Base-by-base conservation (phyloP, 2,888 invertebrate genomes). In the Vanessa cardui region DNA sequence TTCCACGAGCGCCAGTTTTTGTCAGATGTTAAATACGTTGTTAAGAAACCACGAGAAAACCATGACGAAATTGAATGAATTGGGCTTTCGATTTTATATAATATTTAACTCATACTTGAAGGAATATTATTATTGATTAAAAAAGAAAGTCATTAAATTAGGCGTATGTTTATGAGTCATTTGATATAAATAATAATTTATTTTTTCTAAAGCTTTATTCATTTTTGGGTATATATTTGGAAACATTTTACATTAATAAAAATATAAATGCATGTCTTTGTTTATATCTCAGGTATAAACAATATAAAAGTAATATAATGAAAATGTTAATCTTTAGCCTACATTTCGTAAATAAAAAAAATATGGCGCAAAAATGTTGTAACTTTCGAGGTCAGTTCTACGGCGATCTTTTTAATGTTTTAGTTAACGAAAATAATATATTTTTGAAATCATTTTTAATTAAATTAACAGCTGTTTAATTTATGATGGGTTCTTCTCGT, bases 281-380 rank as follows among this genome's bases (percentile, higher is more conserved):
- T 39, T 39, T 12, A 39, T 39, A 39, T 8, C 8, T 8, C 12
- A 39, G 9, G 12, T 39, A 39, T 39, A 9, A 39, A 2, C 0
- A 39, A 39, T 39, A 3, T 12, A 39, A 12, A 39, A 39, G 12
- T 12, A 39, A 52, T 21, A 52, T 26, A 15, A 52, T 26, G 52
- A 0, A 58, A 63, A 80, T 79, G 81, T 64, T 69, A 72, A 75
- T 77, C 78, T 86, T 85, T 81, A 83, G 78, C 79, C 81, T 75
- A 74, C 73, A 83, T 89, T 89, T 88, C 89, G 88, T 84, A 88
- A 89, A 73, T 68, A 70, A 87, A 86, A 86, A n/a, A 47, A 49
- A 54, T 84, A 88, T 86, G 82, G 80, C 83, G 83, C 83, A 81
- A 83, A 85, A 84, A 81, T 89, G 88, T 84, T 84, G 89, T 84